Evolutionary conservation across 2,888 invertebrate species (phyloP).

Genomic region (Oeneis ivallda): DNA sequence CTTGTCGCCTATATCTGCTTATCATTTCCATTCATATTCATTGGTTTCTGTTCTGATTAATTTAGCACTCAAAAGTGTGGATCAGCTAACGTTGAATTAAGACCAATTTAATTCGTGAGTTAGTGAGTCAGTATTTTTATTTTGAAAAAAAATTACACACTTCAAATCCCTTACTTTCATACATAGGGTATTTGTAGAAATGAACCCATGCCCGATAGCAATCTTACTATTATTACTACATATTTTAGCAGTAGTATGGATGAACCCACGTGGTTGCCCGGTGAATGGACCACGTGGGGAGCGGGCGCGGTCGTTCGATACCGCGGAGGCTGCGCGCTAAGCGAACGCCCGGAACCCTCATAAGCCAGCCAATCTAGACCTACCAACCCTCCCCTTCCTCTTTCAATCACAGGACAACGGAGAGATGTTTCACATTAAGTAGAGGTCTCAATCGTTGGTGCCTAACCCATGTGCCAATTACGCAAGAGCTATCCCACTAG

Average conservation of each 20-base stretch:
- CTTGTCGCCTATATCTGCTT: too few relatives aligned
- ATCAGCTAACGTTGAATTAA: too few relatives aligned
- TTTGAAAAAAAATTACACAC: background rate
- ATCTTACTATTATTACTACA: constrained; percentile 25
- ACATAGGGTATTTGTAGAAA: background rate
- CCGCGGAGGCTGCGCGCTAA: constrained; percentile 55
- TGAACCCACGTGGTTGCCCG: constrained; percentile 46
- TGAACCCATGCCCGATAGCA: constrained; percentile 1
- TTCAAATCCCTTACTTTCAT: background rate
- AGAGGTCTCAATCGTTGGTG: constrained; percentile 43
- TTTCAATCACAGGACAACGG: constrained; percentile 31
- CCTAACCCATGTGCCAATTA: constrained; percentile 47
- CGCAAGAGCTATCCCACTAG: constrained; percentile 52
- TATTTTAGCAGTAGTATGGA: constrained; percentile 30
- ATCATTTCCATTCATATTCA: too few relatives aligned
- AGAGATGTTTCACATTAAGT: constrained; percentile 49
- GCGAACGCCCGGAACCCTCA: constrained; percentile 46
- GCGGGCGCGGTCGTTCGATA: constrained; percentile 55
- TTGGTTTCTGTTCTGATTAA: too few relatives aligned
- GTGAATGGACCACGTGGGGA: constrained; percentile 54
- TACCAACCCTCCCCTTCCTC: constrained; percentile 18
- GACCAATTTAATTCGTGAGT: too few relatives aligned
- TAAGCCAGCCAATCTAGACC: constrained; percentile 38
- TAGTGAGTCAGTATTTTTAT: too few relatives aligned
- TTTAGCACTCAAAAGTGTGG: too few relatives aligned